These are phyloP conservation scores for Mormyrops boulengeri DNA, from an alignment of 2,797 vertebrate species.

Conservation along the genomic window DNA sequence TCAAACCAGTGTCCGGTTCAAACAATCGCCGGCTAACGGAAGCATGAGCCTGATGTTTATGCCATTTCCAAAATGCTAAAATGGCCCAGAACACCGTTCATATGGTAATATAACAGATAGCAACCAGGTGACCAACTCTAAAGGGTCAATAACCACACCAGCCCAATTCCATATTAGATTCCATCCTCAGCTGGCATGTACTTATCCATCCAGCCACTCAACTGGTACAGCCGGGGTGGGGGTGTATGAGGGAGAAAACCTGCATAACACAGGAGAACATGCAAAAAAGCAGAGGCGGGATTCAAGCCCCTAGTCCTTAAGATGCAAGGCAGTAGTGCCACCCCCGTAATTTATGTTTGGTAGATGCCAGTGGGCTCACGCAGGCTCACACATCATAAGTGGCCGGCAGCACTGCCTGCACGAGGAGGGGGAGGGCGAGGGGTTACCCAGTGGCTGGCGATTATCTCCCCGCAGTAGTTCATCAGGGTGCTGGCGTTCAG, in stretches of 20 bases:
- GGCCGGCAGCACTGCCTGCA: not conserved
- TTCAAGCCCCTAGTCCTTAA: not conserved
- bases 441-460: conserved; percentile 92
- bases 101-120: not conserved
- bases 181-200: not conserved
- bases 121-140: not conserved
- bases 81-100: not conserved
- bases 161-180: not conserved
- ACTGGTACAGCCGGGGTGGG: not conserved
- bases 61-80: not conserved
- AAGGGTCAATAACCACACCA: not conserved
- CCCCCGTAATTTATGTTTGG: not conserved
- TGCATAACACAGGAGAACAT: not conserved
- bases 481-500: conserved; percentile 82
- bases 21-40: not conserved
- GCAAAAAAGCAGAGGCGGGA: not conserved
- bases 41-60: not conserved
- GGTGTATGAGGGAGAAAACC: not conserved
- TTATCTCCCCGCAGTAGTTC: conserved; percentile 98
- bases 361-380: not conserved
- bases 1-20: not conserved
- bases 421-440: not conserved
- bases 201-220: not conserved
- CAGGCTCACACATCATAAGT: not conserved
- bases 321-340: not conserved